Percentiles rank a stretch among this genome's conserved stretches.
phyloP scores from a whole-genome alignment of 1,140 invertebrate species.

The Brachionus calyciflorus region DNA sequence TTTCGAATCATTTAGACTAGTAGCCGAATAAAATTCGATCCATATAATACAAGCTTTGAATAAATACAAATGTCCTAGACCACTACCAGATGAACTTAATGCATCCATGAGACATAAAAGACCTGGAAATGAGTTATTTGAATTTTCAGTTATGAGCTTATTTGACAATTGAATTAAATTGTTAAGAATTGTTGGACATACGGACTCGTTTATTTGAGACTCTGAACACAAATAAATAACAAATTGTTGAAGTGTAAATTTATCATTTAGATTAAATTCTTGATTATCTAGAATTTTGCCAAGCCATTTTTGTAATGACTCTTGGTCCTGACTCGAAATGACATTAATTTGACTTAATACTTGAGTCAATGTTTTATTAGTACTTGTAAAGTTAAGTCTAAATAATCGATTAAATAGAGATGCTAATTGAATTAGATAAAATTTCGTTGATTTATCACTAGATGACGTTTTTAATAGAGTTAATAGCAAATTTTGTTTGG shows the following conservation, averaged over 20 bases:
- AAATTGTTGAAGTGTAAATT: conserved; percentile 32
- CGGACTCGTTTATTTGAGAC: background rate
- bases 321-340: background rate
- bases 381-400: background rate
- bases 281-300: background rate
- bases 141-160: background rate
- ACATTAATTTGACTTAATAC: conserved; percentile 1
- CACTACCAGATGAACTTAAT: background rate
- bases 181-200: background rate
- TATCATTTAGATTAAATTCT: conserved; percentile 15
- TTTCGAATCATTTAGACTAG: conserved; percentile 30
- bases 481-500: background rate
- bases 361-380: background rate
- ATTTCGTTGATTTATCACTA: background rate
- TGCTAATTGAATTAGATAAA: background rate
- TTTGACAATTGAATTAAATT: background rate
- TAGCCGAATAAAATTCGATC: background rate
- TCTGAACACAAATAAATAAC: background rate
- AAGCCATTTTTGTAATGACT: conserved; percentile 4
- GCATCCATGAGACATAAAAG: conserved; percentile 1
- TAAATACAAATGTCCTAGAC: conserved; percentile 22
- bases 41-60: conserved; percentile 36
- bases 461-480: background rate
- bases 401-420: background rate
- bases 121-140: background rate